Evolutionary conservation across 2,113 vertebrate genomes (phyloP), one percentile per base, ranked within the genome.

Genomic region (Vombatus ursinus): DNA sequence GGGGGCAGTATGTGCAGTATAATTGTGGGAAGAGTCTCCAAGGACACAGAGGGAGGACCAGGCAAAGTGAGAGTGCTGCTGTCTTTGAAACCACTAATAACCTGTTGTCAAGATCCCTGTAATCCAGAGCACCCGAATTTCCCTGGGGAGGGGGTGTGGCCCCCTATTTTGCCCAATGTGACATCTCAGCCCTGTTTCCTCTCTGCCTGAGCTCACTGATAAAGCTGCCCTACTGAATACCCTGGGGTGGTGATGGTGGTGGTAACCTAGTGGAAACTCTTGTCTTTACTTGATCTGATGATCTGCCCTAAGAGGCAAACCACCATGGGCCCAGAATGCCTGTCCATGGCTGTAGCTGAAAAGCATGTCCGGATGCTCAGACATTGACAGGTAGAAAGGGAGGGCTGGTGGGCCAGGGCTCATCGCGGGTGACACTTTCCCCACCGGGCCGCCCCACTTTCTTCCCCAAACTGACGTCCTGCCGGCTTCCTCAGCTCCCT

Each of bases 401-500:
- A 77, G 61, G 4, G 14, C 61, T 77, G 37, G 31, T 77, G 61
- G 61, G 37, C 61, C 61, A 1, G 28, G 61, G 61, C 37, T 77
- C 61, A 19, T 77, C 19, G 37, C 14, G 14, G 14, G 61, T 19
- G 61, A 77, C 61, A 77, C 61, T 77, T 77, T 77, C 61, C 61
- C 14, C 61, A n/a, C 61, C 12, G 61, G 61, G 61, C 61, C 61
- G 37, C 61, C 37, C 68, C 68, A 84, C 91, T 49, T 31, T 54
- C 52, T 48, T 44, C 91, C 54, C 9, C 91, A 57, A 51, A 5
- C 44, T 22, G 95, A 94, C 94, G 94, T 95, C 25, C 0, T 28
- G 92, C 90, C 94, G 53, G 96, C 92, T 47, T 24, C 92, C 37
- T 94, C 28, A 57, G 94, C 93, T 68, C 51, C n/a, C 92, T 90